Evolutionary conservation across 1,140 invertebrate genomes (phyloP).

Genomic region (Schlechtendalia chinensis): DNA sequence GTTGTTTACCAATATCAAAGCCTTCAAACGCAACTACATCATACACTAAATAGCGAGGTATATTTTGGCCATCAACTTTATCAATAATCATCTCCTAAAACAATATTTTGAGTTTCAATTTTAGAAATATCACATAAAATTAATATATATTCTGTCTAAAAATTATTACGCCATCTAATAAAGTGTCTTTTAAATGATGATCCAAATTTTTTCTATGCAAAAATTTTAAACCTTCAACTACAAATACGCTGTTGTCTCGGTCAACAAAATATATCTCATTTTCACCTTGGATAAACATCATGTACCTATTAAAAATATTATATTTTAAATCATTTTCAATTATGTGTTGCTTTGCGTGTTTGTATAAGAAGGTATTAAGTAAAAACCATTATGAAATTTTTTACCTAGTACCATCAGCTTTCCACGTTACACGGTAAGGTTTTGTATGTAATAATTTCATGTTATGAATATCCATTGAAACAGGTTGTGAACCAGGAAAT

Average conservation of each 20-base stretch:
- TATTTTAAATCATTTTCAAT: constrained; percentile 43
- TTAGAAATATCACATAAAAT: no score
- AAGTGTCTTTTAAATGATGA: constrained; percentile 74
- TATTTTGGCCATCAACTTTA: constrained; percentile 67
- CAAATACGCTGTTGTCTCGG: constrained; percentile 91
- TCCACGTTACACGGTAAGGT: constrained; percentile 94
- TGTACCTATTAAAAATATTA: constrained; percentile 67
- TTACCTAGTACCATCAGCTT: constrained; percentile 93
- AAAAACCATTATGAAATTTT: not conserved
- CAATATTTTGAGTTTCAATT: constrained; percentile 38
- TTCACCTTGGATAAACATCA: constrained; percentile 90
- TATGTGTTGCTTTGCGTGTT: not conserved
- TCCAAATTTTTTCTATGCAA: constrained; percentile 70
- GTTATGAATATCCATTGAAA: constrained; percentile 90
- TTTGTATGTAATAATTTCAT: constrained; percentile 73
- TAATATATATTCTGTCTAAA: constrained; percentile 16
- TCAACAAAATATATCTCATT: constrained; percentile 91
- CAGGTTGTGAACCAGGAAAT: constrained; percentile 95
- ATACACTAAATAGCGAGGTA: constrained; percentile 91
- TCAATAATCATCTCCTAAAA: constrained; percentile 92
- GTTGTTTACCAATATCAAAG: constrained; percentile 72
- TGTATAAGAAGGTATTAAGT: not conserved
- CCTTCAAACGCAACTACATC: constrained; percentile 87
- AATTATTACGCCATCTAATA: constrained; percentile 83
- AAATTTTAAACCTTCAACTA: constrained; percentile 79